Conservation (phyloP, 2,797 vertebrate genomes). For the Urocyon cinereoargenteus region DNA sequence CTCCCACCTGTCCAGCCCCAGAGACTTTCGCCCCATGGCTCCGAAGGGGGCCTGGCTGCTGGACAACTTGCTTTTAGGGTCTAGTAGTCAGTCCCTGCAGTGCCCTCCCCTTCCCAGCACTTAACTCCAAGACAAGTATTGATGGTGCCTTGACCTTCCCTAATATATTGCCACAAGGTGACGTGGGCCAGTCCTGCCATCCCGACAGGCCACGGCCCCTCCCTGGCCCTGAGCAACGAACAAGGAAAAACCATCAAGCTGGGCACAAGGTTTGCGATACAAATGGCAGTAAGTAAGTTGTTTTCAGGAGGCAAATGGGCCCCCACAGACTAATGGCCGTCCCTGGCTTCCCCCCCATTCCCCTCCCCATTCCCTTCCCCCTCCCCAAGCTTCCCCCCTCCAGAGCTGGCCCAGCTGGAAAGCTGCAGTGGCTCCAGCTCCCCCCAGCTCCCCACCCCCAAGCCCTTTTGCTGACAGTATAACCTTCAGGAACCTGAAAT, state of each 20-base stretch:
- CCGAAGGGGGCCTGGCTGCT: neutral
- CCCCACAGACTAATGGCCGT: slow-evolving; percentile 70
- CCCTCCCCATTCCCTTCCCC: neutral
- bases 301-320: slow-evolving; percentile 77
- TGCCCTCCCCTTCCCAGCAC: slow-evolving; percentile 75
- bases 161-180: slow-evolving; percentile 71
- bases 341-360: neutral
- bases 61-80: slow-evolving; percentile 42
- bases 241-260: slow-evolving; percentile 83
- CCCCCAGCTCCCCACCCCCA: slow-evolving; percentile 74
- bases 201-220: slow-evolving; percentile 47
- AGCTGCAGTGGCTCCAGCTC: slow-evolving; percentile 50
- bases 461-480: slow-evolving; percentile 90
- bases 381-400: neutral
- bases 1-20: neutral
- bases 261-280: slow-evolving; percentile 71
- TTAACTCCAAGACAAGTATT: slow-evolving; percentile 82
- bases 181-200: neutral
- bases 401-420: slow-evolving; percentile 71
- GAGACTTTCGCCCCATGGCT: neutral
- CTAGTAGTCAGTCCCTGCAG: slow-evolving; percentile 17
- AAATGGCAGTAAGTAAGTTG: slow-evolving; percentile 78
- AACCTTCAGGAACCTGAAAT: slow-evolving; percentile 92
- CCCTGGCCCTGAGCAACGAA: slow-evolving; percentile 73
- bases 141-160: slow-evolving; percentile 78